A percentile compares a stretch with the other conserved stretches of the same genome.
phyloP scores from a whole-genome alignment of 2,888 invertebrate species.

The Sphinx pinastri region DNA sequence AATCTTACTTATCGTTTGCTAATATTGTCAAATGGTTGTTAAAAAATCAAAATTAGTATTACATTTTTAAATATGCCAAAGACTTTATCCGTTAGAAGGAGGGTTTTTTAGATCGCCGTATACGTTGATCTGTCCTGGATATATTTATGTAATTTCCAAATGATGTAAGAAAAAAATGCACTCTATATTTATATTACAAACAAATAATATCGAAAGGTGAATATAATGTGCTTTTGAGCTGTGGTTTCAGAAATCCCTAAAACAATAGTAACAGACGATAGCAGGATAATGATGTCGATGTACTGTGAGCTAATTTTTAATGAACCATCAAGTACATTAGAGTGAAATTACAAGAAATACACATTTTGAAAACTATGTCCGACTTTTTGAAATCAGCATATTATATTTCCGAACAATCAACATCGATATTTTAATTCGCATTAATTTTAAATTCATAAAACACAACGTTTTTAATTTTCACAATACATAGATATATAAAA shows the following conservation, averaged over 20 bases:
- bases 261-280: conserved; percentile 7
- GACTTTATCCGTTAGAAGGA: too few species aligned
- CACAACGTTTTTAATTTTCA: conserved; percentile 53
- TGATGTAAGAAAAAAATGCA: too few species aligned
- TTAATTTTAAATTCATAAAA: conserved; percentile 60
- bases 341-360: conserved; percentile 19
- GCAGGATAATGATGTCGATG: not conserved
- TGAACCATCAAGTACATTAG: not conserved
- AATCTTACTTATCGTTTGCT: not conserved
- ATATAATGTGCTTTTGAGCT: too few species aligned
- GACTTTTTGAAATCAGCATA: conserved; percentile 22
- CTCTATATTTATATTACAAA: too few species aligned
- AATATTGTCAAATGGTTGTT: not conserved
- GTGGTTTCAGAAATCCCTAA: not conserved
- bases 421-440: conserved; percentile 17
- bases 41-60: not conserved
- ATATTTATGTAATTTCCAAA: too few species aligned
- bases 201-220: too few species aligned
- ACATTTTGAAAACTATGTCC: conserved; percentile 10
- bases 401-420: conserved; percentile 22
- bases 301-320: not conserved
- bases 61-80: too few species aligned
- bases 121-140: too few species aligned
- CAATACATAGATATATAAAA: conserved; percentile 58
- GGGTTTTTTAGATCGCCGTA: too few species aligned